Conservation (phyloP, 1,140 invertebrate genomes). For the Palaemon carinicauda region DNA sequence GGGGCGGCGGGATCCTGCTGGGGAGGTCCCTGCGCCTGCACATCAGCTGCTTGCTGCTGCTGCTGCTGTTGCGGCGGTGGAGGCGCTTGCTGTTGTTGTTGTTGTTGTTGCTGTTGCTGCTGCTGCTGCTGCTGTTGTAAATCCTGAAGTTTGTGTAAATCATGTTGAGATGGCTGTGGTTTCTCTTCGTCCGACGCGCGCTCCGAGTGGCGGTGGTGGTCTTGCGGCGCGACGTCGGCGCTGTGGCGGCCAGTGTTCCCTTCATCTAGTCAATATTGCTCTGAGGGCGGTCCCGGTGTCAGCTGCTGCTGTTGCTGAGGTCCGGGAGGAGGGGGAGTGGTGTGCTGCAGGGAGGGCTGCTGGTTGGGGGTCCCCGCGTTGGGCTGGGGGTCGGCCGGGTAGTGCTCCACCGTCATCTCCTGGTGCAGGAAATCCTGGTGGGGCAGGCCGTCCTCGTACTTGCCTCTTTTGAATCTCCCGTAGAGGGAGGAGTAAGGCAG, state of each 20-base stretch:
- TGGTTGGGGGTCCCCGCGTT: not conserved
- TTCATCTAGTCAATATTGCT: constrained; percentile 60
- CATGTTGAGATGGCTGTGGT: constrained; percentile 24
- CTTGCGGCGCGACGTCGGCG: constrained; percentile 48
- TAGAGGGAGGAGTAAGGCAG: constrained; percentile 88
- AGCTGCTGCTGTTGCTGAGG: constrained; percentile 46
- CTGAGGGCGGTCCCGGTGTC: constrained; percentile 50
- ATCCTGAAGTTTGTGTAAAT: no score
- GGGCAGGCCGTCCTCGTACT: constrained; percentile 59
- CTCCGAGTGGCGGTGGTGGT: constrained; percentile 10
- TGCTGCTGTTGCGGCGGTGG: constrained; percentile 33
- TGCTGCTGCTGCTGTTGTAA: constrained; percentile 26
- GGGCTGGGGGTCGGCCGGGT: constrained; percentile 44
- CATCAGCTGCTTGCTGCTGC: not conserved
- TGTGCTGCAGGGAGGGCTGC: constrained; percentile 13
- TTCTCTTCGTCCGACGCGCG: constrained; percentile 53
- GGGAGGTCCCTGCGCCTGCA: constrained; percentile 3
- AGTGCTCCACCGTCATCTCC: constrained; percentile 60
- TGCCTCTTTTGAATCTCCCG: constrained; percentile 77
- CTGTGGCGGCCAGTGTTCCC: constrained; percentile 60
- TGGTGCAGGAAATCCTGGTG: constrained; percentile 59
- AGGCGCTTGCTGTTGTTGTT: constrained; percentile 13
- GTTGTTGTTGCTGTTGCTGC: constrained; percentile 32
- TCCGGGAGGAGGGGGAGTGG: not conserved
- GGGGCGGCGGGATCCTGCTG: constrained; percentile 6